Evolutionary conservation across 2,113 vertebrate genomes (phyloP).

Genomic region (Centropus bengalensis): DNA sequence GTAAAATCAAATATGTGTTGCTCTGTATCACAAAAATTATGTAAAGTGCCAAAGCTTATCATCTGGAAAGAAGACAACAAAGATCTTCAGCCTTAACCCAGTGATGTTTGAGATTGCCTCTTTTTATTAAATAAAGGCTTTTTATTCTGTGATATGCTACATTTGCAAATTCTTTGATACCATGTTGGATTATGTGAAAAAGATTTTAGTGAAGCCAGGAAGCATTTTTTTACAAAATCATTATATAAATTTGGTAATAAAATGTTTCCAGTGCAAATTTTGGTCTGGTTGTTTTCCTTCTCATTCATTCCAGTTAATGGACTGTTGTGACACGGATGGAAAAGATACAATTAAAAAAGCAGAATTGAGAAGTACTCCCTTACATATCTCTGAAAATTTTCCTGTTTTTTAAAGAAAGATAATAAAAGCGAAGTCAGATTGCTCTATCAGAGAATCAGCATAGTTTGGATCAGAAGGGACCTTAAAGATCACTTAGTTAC

Average conservation of each 20-base stretch:
- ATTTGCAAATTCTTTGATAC: not conserved
- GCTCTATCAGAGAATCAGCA: too few relatives aligned
- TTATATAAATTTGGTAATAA: not conserved
- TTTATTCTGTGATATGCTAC: not conserved
- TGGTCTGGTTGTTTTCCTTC: not conserved
- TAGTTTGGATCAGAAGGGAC: too few relatives aligned
- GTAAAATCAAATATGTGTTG: not conserved
- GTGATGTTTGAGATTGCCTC: not conserved
- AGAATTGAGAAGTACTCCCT: not conserved
- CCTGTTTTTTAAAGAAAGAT: not conserved
- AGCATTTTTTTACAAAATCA: not conserved
- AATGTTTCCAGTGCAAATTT: not conserved
- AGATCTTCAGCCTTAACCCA: not conserved
- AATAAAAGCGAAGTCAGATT: not conserved
- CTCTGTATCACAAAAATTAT: not conserved
- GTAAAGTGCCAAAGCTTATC: slow-evolving; percentile 10
- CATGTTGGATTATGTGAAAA: not conserved
- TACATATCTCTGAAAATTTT: not conserved
- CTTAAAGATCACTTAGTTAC: too few relatives aligned
- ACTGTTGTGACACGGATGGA: not conserved
- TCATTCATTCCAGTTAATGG: not conserved
- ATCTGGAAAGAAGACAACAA: not conserved
- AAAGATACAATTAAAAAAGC: not conserved
- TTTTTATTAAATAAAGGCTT: not conserved
- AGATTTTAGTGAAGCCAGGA: not conserved